Conservation (phyloP, 2,888 invertebrate species). For the Cheilosia impressa region DNA sequence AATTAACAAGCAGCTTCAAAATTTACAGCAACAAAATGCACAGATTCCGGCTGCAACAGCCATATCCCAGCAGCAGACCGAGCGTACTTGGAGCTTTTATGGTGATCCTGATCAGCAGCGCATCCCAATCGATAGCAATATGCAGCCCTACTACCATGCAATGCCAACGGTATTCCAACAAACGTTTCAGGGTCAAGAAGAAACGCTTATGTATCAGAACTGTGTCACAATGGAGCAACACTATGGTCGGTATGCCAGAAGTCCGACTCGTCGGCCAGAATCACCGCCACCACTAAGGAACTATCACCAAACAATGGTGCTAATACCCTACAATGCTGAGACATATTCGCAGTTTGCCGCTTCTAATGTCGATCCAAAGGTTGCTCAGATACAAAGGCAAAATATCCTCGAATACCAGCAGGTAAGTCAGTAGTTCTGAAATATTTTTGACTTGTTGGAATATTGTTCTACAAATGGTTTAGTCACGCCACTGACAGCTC, state of each 20-base stretch:
- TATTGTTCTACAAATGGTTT: neutral
- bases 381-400: constrained; percentile 82
- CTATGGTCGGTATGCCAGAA: constrained; percentile 83
- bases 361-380: constrained; percentile 81
- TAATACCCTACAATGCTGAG: constrained; percentile 87
- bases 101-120: constrained; percentile 81
- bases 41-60: constrained; percentile 78
- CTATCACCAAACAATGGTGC: constrained; percentile 88
- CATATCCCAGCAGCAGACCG: constrained; percentile 82
- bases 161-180: constrained; percentile 83
- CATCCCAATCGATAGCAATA: constrained; percentile 80
- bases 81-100: constrained; percentile 83
- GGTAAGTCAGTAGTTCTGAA: constrained; percentile 77
- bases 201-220: constrained; percentile 82
- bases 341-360: constrained; percentile 83
- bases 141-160: constrained; percentile 82
- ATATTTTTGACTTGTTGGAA: neutral
- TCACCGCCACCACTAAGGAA: constrained; percentile 89
- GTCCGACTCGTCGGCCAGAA: constrained; percentile 85
- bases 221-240: constrained; percentile 81
- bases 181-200: constrained; percentile 82
- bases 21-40: constrained; percentile 80
- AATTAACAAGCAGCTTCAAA: constrained; percentile 79
- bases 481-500: too few relatives aligned
- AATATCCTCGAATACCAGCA: constrained; percentile 84